Evolutionary conservation across 2,888 invertebrate genomes (phyloP).

Genomic region (Phalera bucephala): DNA sequence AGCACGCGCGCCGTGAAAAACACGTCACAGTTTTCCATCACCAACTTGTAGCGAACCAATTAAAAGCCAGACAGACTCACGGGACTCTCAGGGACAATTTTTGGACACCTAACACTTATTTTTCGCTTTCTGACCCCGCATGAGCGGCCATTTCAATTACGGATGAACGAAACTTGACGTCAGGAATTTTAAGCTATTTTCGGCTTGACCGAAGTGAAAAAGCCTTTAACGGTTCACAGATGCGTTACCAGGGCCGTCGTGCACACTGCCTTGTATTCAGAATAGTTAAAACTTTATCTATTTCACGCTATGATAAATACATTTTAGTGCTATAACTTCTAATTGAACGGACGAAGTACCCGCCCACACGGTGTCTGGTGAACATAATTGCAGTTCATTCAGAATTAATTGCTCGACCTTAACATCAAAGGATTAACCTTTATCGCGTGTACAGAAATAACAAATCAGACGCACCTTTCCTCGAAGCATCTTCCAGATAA

Average conservation of each 20-base stretch:
- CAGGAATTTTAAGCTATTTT: slow-evolving; percentile 57
- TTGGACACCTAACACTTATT: slow-evolving; percentile 45
- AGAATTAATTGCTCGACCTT: slow-evolving; percentile 39
- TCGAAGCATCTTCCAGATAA: slow-evolving; percentile 31
- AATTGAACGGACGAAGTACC: too few species aligned
- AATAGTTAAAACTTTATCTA: background rate
- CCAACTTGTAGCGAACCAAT: slow-evolving; percentile 39
- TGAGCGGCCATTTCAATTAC: too few species aligned
- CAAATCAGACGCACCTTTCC: slow-evolving; percentile 46
- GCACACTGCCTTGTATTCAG: background rate
- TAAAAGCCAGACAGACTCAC: slow-evolving; percentile 36
- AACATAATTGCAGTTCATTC: slow-evolving; percentile 12
- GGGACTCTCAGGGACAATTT: slow-evolving; percentile 43
- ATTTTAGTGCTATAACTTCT: background rate
- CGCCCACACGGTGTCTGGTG: too few species aligned
- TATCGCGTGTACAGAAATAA: slow-evolving; percentile 49
- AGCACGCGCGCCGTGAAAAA: slow-evolving; percentile 9
- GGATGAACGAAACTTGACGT: slow-evolving; percentile 49
- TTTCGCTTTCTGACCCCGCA: too few species aligned
- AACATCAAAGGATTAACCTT: slow-evolving; percentile 35
- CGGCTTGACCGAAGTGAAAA: slow-evolving; percentile 46
- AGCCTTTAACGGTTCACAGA: slow-evolving; percentile 47
- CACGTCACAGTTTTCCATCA: slow-evolving; percentile 19
- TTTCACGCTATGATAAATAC: background rate
- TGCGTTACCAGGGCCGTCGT: slow-evolving; percentile 23